Evolutionary conservation across 2,113 vertebrate species (phyloP).

Genomic region (Triplophysa rosa): DNA sequence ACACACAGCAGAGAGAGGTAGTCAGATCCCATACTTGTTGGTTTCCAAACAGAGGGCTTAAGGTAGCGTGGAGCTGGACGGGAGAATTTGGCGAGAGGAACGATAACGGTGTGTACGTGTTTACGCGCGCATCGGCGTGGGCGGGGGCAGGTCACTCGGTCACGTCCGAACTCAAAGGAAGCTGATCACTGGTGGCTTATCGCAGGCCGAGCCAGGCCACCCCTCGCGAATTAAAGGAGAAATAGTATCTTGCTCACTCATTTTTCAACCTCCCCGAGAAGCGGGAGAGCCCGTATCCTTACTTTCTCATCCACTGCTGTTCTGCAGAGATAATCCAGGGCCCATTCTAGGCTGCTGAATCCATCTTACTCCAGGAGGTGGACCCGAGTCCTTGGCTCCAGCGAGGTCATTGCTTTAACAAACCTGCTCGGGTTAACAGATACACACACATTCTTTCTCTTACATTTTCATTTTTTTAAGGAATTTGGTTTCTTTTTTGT

Average conservation of each 20-base stretch:
- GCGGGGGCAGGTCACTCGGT: slow-evolving; percentile 54
- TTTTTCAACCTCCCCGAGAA: slow-evolving; percentile 75
- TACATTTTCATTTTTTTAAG: slow-evolving; percentile 19
- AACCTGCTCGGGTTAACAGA: slow-evolving; percentile 43
- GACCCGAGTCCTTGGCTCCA: slow-evolving; percentile 73
- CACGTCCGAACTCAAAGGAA: slow-evolving; percentile 67
- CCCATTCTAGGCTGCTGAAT: slow-evolving; percentile 69
- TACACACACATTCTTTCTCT: slow-evolving; percentile 41
- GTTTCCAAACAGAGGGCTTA: slow-evolving; percentile 50
- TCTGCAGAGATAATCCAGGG: slow-evolving; percentile 75
- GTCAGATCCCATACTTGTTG: slow-evolving; percentile 41
- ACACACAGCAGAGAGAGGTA: slow-evolving; percentile 58
- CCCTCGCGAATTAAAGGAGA: slow-evolving; percentile 79
- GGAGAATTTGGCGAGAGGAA: slow-evolving; percentile 33
- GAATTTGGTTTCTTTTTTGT: background rate
- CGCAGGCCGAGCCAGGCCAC: slow-evolving; percentile 71
- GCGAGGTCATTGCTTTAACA: slow-evolving; percentile 69
- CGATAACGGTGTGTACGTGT: slow-evolving; percentile 45
- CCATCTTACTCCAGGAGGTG: slow-evolving; percentile 74
- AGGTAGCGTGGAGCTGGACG: slow-evolving; percentile 46
- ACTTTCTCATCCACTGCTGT: slow-evolving; percentile 71
- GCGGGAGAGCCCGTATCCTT: slow-evolving; percentile 62
- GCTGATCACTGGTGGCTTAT: slow-evolving; percentile 80
- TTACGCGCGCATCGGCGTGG: background rate
- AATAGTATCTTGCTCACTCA: slow-evolving; percentile 75